Evolutionary conservation across 1,140 invertebrate genomes (phyloP), one percentile per base, ranked within the genome.

Genomic region (Aradophagus sp.): DNA sequence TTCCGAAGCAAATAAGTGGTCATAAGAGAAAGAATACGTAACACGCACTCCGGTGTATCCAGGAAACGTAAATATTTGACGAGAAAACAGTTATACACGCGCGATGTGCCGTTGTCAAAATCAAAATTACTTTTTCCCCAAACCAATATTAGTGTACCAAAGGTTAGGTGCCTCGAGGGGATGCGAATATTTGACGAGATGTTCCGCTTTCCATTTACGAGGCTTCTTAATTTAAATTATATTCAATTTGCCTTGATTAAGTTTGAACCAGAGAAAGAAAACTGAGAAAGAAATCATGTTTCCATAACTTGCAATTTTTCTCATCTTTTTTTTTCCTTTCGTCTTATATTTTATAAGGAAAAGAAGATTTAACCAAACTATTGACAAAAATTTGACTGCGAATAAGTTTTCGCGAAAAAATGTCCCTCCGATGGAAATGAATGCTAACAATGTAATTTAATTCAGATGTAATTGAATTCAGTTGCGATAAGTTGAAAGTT

Each of bases 81-180:
- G 23, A 38, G 53, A 47, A 58, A 58, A 47, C 53, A 58, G 41
- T 38, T 38, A 58, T 42, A 55, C 41, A 55, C 50, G 50, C 8
- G 31, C 14, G 26, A 26, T 20, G 13, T 6, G 14, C 0, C 29
- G 29, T 44, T 27, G 39, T 44, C 20, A 29, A 45, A 58, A 58
- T 47, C 53, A 58, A 45, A 58, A 58, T 58, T 58, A 45, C 41
- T 58, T 58, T 58, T 38, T 26, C 20, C 32, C 53, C 41, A 13
- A 45, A 20, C 39, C 15, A 58, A 45, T 58, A 58, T 58, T 45
- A 45, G 41, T 56, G 27, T 44, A 45, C 19, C 41, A 45, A 34
- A 34, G 12, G 20, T 56, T 29, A 36, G 1, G 17, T 8, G 31
- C 20, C 17, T 8, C n/a, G 10, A 10, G 35, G 36, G 53, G 36